Evolutionary conservation across 2,113 vertebrate species (phyloP).

Genomic region (Zosterops japonicus): DNA sequence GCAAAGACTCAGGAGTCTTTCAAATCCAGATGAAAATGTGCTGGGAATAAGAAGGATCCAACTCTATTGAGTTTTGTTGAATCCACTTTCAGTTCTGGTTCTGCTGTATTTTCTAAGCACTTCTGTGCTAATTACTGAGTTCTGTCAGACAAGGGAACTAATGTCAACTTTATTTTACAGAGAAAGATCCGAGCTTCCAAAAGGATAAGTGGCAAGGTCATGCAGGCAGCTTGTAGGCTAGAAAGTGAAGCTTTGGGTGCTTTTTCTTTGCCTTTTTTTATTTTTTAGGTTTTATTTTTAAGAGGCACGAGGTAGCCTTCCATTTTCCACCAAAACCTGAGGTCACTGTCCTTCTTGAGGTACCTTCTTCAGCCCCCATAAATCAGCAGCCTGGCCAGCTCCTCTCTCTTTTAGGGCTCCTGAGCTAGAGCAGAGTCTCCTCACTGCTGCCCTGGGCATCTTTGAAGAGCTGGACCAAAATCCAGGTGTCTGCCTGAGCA

Average conservation of each 20-base stretch:
- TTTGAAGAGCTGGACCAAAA: not conserved
- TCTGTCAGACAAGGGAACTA: not conserved
- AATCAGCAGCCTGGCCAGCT: not conserved
- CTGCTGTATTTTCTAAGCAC: not conserved
- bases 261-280: not conserved
- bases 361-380: not conserved
- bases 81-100: not conserved
- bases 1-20: not conserved
- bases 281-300: not conserved
- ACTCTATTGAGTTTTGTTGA: not conserved
- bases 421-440: not conserved
- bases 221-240: not conserved
- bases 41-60: not conserved
- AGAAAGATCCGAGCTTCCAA: not conserved
- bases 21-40: not conserved
- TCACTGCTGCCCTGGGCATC: not conserved
- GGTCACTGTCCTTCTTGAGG: not conserved
- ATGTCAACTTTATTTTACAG: not conserved
- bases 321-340: accelerated
- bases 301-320: not conserved
- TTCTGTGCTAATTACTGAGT: not conserved
- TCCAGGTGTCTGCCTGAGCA: not conserved
- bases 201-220: not conserved
- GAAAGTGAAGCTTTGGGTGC: not conserved
- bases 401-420: not conserved